Percentiles rank a stretch among this genome's conserved stretches.
phyloP scores from a whole-genome alignment of 2,113 vertebrate species.

The Eulemur rufifrons region DNA sequence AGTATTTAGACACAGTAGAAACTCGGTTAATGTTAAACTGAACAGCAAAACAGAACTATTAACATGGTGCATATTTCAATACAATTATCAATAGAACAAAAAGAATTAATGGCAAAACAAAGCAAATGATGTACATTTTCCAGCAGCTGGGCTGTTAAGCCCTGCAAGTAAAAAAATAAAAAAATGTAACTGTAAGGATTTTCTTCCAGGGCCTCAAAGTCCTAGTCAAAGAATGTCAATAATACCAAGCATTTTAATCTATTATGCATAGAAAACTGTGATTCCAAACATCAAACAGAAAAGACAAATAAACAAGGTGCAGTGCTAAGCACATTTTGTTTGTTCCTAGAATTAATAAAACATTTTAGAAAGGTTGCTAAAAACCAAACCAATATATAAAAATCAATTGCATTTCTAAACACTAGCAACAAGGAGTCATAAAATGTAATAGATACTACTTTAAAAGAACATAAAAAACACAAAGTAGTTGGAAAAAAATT shows the following conservation, averaged over 20 bases:
- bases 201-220: neutral
- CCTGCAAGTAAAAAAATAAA: neutral
- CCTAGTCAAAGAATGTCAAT: neutral
- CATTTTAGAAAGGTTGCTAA: neutral
- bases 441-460: neutral
- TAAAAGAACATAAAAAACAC: neutral
- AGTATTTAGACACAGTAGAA: neutral
- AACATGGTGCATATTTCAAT: neutral
- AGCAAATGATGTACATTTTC: neutral
- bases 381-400: neutral
- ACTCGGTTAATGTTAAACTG: neutral
- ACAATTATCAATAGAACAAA: neutral
- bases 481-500: neutral
- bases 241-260: neutral
- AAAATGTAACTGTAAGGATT: neutral
- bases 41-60: neutral
- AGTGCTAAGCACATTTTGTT: neutral
- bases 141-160: neutral
- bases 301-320: neutral
- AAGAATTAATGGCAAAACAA: neutral
- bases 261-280: neutral
- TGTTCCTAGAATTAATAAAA: neutral
- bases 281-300: conserved; percentile 3
- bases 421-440: neutral
- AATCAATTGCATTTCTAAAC: conserved; percentile 1